A percentile compares a stretch with the other conserved stretches of the same genome.
Conservation (phyloP, 2,888 invertebrate genomes). For the Synergus umbraculus region DNA sequence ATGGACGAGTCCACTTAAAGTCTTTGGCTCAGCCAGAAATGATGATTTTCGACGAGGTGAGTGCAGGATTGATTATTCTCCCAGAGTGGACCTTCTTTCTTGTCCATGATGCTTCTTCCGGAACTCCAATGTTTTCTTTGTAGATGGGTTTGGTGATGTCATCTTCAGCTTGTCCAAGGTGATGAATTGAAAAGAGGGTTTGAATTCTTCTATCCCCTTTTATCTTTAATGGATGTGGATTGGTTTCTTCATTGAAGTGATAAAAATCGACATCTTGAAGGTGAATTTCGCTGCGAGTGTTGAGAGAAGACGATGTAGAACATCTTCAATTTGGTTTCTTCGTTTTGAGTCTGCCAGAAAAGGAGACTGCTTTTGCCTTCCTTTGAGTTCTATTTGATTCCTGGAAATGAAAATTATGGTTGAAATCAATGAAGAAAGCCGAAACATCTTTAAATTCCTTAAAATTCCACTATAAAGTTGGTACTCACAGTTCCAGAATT, state of each 20-base stretch:
- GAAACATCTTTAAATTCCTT: too few species aligned
- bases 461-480: not conserved
- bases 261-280: not conserved
- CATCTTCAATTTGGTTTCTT: slow-evolving; percentile 14
- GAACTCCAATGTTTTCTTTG: not conserved
- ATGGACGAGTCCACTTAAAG: not conserved
- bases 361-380: not conserved
- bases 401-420: not conserved
- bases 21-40: not conserved
- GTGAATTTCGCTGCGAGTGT: not conserved
- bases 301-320: not conserved
- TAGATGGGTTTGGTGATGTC: slow-evolving; percentile 1
- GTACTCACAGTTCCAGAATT: slow-evolving; percentile 33
- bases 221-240: not conserved
- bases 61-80: slow-evolving; percentile 17
- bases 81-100: slow-evolving; percentile 20
- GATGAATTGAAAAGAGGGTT: not conserved
- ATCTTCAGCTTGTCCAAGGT: slow-evolving; percentile 11
- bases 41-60: slow-evolving; percentile 6
- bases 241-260: slow-evolving; percentile 16
- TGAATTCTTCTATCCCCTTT: not conserved
- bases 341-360: slow-evolving; percentile 15
- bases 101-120: slow-evolving; percentile 15
- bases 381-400: slow-evolving; percentile 17
- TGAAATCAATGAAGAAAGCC: not conserved